Base-by-base conservation (phyloP, 2,888 invertebrate species). In the Amiota mariae region DNA sequence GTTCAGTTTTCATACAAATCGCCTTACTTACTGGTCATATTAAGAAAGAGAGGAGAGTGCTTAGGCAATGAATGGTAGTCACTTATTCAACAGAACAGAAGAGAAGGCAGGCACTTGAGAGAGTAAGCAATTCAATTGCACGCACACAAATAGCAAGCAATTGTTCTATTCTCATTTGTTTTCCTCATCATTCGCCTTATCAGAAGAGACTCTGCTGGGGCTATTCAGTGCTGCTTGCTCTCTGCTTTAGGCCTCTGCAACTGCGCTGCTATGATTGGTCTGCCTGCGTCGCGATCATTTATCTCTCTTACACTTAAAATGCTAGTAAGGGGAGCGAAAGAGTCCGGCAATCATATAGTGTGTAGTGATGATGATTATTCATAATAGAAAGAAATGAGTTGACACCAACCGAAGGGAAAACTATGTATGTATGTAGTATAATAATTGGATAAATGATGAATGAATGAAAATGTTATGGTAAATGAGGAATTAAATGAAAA, bases 261-360 rank as follows among this genome's bases (percentile, higher is more conserved):
- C 73, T 64, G 13, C 71, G 2, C 64, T 11, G 15, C 24, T 24
- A n/a, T n/a, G 56, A 36, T 36, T 18, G n/a, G 51, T 2, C 36
- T 36, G 47, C 12, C 70, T 24, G 71, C 48, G 61, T 11, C 10
- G 11, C 63, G 80, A 81, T 80, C 2, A 12, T 8, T 8, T 68
- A 11, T 24, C 54, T 68, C 67, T 68, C 13, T 51, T 20, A 13
- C 66, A 18, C 18, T 67, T 13, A 48, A 18, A 18, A 10, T 47
- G 64, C n/a, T 47, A 10, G 10, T 15, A 47, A 15, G 36, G 36
- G 4, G n/a, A n/a, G 6, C 6, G 36, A 36, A 36, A 36, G 36
- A 36, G 36, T 36, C 24, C 36, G 36, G 8, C 36, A 54, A 20
- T 59, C 59, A 59, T 9, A 20, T 10, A 15, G 54, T 51, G 54